phyloP scores from a whole-genome alignment of 2,888 invertebrate genomes.

The Byasa hedistus region DNA sequence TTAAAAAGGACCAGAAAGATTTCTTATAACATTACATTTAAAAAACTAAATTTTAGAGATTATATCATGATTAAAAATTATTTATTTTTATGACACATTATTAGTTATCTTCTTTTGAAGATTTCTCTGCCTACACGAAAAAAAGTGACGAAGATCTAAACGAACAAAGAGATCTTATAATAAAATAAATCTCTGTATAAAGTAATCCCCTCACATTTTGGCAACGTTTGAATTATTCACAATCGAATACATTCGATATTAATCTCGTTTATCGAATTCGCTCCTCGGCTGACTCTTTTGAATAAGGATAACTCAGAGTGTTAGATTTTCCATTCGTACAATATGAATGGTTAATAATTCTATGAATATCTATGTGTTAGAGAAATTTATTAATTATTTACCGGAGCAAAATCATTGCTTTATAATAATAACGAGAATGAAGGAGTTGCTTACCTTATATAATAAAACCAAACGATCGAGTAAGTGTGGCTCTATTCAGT shows the following conservation, averaged over 20 bases:
- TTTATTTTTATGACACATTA: too few relatives aligned
- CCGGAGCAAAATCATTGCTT: too few relatives aligned
- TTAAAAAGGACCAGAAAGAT: too few relatives aligned
- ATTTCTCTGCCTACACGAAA: not conserved
- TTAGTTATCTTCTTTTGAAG: not conserved
- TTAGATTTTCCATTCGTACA: not conserved
- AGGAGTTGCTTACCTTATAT: too few relatives aligned
- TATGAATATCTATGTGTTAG: too few relatives aligned
- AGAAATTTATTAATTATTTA: too few relatives aligned
- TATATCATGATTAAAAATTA: too few relatives aligned
- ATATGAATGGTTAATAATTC: not conserved
- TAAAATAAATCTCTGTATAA: not conserved
- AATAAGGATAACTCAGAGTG: not conserved
- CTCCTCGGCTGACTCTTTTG: not conserved
- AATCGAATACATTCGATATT: constrained; percentile 1
- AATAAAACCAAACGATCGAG: too few relatives aligned
- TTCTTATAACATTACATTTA: too few relatives aligned
- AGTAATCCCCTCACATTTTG: not conserved
- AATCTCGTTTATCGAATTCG: constrained; percentile 4
- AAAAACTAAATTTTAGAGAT: too few relatives aligned
- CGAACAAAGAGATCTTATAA: not conserved
- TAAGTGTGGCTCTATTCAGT: too few relatives aligned
- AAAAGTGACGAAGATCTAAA: not conserved
- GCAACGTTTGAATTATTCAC: not conserved
- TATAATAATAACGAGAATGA: too few relatives aligned